phyloP scores from a whole-genome alignment of 2,113 vertebrate species.

The Orthonyx spaldingii region DNA sequence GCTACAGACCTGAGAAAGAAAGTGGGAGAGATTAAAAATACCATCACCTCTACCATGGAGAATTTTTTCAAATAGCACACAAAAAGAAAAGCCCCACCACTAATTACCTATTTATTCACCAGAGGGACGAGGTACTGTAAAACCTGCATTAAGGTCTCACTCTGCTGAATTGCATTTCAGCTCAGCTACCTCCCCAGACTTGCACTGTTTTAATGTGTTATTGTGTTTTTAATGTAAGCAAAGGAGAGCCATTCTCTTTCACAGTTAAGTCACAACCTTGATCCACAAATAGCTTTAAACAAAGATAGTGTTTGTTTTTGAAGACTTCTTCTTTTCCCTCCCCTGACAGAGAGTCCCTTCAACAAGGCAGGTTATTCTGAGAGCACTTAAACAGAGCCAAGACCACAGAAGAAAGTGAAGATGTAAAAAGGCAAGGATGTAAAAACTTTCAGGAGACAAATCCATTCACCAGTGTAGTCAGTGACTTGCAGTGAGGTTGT shows the following conservation, averaged over 20 bases:
- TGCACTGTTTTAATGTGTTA: not conserved
- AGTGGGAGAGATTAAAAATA: not conserved
- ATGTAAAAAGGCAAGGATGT: not conserved
- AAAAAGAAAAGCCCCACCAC: not conserved
- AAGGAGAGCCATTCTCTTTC: not conserved
- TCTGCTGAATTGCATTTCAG: not conserved
- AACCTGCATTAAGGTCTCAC: not conserved
- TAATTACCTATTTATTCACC: not conserved
- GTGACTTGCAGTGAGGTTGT: not conserved
- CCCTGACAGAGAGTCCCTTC: not conserved
- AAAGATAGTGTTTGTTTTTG: not conserved
- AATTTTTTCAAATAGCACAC: not conserved
- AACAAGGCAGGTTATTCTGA: not conserved
- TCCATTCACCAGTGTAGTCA: rapidly evolving
- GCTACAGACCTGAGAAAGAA: not conserved
- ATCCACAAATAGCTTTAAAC: constrained; percentile 23
- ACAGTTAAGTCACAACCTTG: constrained; percentile 17
- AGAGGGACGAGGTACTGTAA: not conserved
- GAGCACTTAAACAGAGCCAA: not conserved
- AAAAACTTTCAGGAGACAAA: not conserved
- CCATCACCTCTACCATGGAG: not conserved
- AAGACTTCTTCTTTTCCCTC: not conserved
- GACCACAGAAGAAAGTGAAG: not conserved
- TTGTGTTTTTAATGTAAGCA: not conserved
- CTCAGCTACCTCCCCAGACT: not conserved